Evolutionary conservation across 2,113 vertebrate genomes (phyloP), one percentile per base, ranked within the genome.

Genomic region (Delphinapterus leucas): DNA sequence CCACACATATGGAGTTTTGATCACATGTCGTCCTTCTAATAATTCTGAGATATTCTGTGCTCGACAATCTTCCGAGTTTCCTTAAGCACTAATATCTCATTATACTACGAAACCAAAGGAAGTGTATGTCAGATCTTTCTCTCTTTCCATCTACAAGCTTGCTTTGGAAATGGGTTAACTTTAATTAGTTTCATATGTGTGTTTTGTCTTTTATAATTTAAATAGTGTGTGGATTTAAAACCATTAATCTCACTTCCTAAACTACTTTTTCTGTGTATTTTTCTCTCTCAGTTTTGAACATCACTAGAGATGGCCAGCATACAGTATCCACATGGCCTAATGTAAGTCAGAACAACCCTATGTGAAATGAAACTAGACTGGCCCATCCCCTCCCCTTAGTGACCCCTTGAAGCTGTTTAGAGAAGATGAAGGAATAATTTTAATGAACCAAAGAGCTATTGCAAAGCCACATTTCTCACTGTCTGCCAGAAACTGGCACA

Each of bases 361-460:
- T 67, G 28, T 26, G 23, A 90, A 74, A 5, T 7, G 23, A 25
- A 90, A 41, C 5, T 71, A 28, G 44, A 95, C 86, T 23, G 88
- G 65, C 9, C 55, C 71, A 17, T 68, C 76, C 95, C 38, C 26
- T 97, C 41, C 68, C 41, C n/a, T 89, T 95, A 76, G 73, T 90
- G 93, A 77, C 26, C 21, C 26, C 6, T 20, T 13, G 83, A 92
- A 53, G 81, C 77, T 97, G 90, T 14, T 76, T 73, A 73, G 83
- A 95, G 65, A 71, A 96, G 74, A 92, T 73, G 91, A 95, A 96
- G 73, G 93, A n/a, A 90, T 36, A 73, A 82, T 90, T 97, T 97
- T 88, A 86, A 95, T 92, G 90, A 87, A 89, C 33, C 93, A 97
- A 98, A 92, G 12, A 82, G 21, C 95, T 97, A 86, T 81, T 83